These are phyloP conservation scores for Erythrolamprus reginae DNA, from an alignment of 2,113 vertebrate species.

Conservation along the genomic window DNA sequence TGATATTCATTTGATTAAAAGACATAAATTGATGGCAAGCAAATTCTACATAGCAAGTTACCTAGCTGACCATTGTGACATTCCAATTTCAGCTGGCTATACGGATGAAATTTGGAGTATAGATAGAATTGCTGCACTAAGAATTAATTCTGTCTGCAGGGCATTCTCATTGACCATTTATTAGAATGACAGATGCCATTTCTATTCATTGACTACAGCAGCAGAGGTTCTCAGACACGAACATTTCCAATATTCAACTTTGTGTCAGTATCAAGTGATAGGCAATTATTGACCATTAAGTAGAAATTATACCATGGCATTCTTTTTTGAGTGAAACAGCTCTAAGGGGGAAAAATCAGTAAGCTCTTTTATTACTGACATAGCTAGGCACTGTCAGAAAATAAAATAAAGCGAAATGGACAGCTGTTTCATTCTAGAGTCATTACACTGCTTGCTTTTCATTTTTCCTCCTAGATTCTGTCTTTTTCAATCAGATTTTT, in stretches of 20 bases:
- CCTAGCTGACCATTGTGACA: neutral
- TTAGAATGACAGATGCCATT: neutral
- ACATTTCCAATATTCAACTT: constrained; percentile 16
- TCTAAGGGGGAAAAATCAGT: neutral
- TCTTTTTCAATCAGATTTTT: neutral
- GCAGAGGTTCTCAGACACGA: neutral
- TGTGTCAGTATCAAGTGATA: constrained; percentile 46
- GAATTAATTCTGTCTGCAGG: neutral
- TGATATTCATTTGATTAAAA: neutral
- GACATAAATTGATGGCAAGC: neutral
- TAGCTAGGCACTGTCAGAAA: neutral
- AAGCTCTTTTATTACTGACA: neutral
- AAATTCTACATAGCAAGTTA: neutral
- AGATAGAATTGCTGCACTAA: neutral
- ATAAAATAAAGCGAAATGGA: constrained; percentile 30
- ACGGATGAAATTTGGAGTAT: neutral
- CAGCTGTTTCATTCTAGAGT: neutral
- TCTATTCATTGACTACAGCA: constrained; percentile 12
- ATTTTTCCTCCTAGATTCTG: neutral
- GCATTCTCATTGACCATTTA: constrained; percentile 16
- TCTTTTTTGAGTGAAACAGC: constrained; percentile 38
- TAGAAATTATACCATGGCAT: constrained; percentile 42
- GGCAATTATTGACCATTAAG: constrained; percentile 43
- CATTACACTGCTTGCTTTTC: neutral
- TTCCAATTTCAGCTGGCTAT: neutral